These are phyloP conservation scores for Dynastes hyllus DNA, from an alignment of 2,888 invertebrate species.

Conservation along the genomic window DNA sequence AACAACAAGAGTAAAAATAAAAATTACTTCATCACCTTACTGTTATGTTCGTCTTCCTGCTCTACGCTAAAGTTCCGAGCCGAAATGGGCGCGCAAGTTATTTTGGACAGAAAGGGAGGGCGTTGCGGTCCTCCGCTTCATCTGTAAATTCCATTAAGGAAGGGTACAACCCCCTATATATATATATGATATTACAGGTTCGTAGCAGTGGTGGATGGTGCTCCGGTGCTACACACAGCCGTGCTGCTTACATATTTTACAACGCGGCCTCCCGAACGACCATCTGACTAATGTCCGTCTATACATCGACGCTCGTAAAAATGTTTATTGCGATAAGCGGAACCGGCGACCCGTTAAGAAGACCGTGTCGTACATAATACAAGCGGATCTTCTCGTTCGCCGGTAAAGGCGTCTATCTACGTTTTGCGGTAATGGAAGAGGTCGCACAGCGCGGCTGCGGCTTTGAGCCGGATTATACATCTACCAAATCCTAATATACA, in stretches of 20 bases:
- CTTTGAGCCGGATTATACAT: background rate
- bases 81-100: too few relatives aligned
- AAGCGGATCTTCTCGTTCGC: slow-evolving; percentile 20
- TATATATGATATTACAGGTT: background rate
- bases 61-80: background rate
- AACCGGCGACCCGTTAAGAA: slow-evolving; percentile 36
- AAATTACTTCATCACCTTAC: slow-evolving; percentile 34
- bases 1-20: slow-evolving; percentile 44
- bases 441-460: slow-evolving; percentile 4
- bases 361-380: slow-evolving; percentile 31
- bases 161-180: background rate
- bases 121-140: slow-evolving; percentile 4
- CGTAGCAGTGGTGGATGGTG: background rate
- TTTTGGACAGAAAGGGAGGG: too few relatives aligned
- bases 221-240: background rate
- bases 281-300: slow-evolving; percentile 41
- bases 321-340: slow-evolving; percentile 44
- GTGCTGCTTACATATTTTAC: slow-evolving; percentile 29
- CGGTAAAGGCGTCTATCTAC: background rate
- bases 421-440: slow-evolving; percentile 27
- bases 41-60: background rate
- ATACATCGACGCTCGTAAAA: slow-evolving; percentile 32
- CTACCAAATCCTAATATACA: background rate
- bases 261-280: background rate
- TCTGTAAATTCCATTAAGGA: slow-evolving; percentile 40